These are phyloP conservation scores for Eledone cirrhosa DNA, from an alignment of 2,888 invertebrate genomes.

Conservation along the genomic window DNA sequence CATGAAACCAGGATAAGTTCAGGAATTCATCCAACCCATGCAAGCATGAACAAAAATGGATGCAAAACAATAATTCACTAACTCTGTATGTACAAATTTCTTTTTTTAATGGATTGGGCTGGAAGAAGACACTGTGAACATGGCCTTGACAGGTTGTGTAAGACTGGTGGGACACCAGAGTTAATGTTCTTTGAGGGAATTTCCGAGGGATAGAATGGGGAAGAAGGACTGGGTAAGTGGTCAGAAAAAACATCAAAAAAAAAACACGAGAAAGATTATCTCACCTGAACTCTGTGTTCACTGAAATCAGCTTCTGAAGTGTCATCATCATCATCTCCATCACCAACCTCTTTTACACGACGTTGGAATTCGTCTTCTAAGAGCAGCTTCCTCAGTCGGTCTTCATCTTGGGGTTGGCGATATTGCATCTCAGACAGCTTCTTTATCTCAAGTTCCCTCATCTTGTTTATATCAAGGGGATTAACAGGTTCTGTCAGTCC, in stretches of 20 bases:
- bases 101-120: too few relatives aligned
- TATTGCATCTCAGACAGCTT: constrained; percentile 75
- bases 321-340: constrained; percentile 71
- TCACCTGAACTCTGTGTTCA: constrained; percentile 44
- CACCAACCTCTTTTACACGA: constrained; percentile 82
- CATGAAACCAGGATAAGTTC: too few relatives aligned
- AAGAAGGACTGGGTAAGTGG: too few relatives aligned
- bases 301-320: constrained; percentile 53
- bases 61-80: too few relatives aligned
- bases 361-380: constrained; percentile 95
- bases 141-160: too few relatives aligned
- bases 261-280: constrained; percentile 29
- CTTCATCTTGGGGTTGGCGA: constrained; percentile 56
- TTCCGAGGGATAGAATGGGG: too few relatives aligned
- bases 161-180: too few relatives aligned
- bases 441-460: constrained; percentile 87
- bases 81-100: too few relatives aligned
- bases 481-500: constrained; percentile 85
- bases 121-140: too few relatives aligned
- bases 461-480: constrained; percentile 78
- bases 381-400: constrained; percentile 71
- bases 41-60: too few relatives aligned
- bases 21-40: too few relatives aligned
- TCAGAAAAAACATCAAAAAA: neutral
- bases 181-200: too few relatives aligned